phyloP scores from a whole-genome alignment of 2,113 vertebrate species.

The Mastomys natalensis region DNA sequence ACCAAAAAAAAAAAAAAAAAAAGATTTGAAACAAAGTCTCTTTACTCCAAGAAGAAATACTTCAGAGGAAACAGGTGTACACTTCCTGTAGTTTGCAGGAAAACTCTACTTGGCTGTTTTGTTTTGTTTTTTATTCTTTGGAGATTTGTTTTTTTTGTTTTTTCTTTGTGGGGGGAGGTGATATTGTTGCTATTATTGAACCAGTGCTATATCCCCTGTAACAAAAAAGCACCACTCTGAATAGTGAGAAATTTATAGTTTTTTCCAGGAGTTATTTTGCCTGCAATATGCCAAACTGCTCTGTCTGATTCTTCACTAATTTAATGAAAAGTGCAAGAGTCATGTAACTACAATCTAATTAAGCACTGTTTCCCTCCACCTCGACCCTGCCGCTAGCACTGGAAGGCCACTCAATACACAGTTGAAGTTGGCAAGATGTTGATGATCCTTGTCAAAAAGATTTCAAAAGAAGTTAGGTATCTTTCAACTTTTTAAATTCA shows the following conservation, averaged over 20 bases:
- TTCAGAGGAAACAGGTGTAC: not conserved
- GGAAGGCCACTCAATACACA: not conserved
- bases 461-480: not conserved
- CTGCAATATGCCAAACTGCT: conserved; percentile 35
- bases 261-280: conserved; percentile 9
- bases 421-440: conserved; percentile 31
- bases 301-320: conserved; percentile 17
- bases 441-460: conserved; percentile 14
- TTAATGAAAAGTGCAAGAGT: conserved; percentile 33
- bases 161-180: not conserved
- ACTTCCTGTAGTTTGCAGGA: not conserved
- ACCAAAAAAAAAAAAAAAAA: too few species aligned
- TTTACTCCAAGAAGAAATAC: not conserved
- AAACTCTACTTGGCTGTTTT: not conserved
- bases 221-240: conserved; percentile 8
- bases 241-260: conserved; percentile 45
- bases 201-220: not conserved
- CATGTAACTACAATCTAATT: not conserved
- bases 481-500: conserved; percentile 40
- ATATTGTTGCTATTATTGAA: not conserved
- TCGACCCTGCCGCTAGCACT: not conserved
- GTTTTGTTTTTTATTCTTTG: not conserved
- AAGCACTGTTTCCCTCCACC: conserved; percentile 7
- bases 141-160: not conserved
- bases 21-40: too few species aligned